phyloP scores from a whole-genome alignment of 2,888 invertebrate genomes.

The Pecten maximus region DNA sequence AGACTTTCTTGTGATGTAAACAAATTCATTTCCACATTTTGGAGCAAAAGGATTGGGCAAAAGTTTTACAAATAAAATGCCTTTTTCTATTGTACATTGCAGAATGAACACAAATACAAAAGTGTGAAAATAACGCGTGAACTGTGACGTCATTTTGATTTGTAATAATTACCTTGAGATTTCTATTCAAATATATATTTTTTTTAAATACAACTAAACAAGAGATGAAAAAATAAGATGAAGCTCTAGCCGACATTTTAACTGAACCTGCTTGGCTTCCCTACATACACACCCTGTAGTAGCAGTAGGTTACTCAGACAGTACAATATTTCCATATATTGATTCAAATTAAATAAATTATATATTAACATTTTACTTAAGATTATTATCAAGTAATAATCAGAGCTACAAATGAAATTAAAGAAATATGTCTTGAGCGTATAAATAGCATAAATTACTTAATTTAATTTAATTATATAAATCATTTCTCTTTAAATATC shows the following conservation, averaged over 20 bases:
- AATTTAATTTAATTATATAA: constrained; percentile 9
- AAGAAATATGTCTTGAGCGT: not conserved
- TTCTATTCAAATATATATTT: no score
- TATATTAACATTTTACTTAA: constrained; percentile 18
- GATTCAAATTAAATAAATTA: constrained; percentile 30
- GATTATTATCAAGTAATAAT: constrained; percentile 21
- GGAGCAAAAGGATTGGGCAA: no score
- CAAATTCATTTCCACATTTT: no score
- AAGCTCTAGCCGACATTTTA: not conserved
- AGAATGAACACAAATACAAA: no score
- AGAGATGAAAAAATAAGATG: not conserved
- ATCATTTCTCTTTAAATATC: constrained; percentile 33
- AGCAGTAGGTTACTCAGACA: not conserved
- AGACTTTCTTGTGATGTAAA: no score
- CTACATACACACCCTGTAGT: not conserved
- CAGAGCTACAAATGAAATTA: constrained; percentile 11
- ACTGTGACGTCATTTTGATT: no score
- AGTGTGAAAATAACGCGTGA: no score
- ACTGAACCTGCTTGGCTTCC: not conserved
- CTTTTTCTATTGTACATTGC: not conserved
- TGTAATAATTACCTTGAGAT: no score
- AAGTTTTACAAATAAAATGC: no score
- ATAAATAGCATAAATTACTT: constrained; percentile 35
- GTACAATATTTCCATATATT: not conserved
- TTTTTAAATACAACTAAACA: no score